Base-by-base conservation (phyloP, 2,888 invertebrate genomes). In the Apocheima hispidaria region DNA sequence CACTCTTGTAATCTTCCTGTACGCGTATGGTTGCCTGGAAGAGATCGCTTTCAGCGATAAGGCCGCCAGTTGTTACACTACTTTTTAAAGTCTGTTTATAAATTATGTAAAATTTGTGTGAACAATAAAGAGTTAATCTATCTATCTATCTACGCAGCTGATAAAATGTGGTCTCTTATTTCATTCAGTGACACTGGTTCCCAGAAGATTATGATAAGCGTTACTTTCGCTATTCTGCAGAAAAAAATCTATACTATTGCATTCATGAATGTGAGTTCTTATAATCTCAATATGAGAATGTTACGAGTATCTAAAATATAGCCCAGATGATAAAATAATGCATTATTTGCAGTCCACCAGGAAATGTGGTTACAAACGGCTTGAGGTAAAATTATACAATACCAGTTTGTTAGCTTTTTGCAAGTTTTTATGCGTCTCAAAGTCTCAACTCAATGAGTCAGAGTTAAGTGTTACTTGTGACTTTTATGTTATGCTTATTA, bases 341-440 rank as follows among this genome's bases (percentile, higher is more conserved):
- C 41, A 57, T 68, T 68, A 52, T 85, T 89, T 86, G 70, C 91
- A 92, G 92, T 86, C 84, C 84, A 72, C 87, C 88, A 65, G 88
- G 90, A 83, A 83, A 84, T 77, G 84, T 87, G 72, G 74, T 84
- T 79, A 80, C 79, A 73, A 82, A 83, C 76, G 82, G 80, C 70
- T 73, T 78, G 86, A 92, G 92, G 92, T 92, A 91, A 87, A 69
- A 57, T 7, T 41, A 40, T 61, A 48, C 35, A 50, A 58, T 49
- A 60, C 41, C 50, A 30, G 52, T 18, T 60, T 26, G 21, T n/a
- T 23, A 21, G 7, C 59, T 53, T 49, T 44, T 58, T 65, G 23
- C 41, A 60, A 38, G 41, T 54, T 65, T 18, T 16, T 38, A 23
- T 41, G 5, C 2, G 5, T 26, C 5, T 7, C 26, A 1, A n/a